These are phyloP conservation scores for Eudasyphora cyanicolor DNA, from an alignment of 2,888 invertebrate genomes.

Conservation along the genomic window DNA sequence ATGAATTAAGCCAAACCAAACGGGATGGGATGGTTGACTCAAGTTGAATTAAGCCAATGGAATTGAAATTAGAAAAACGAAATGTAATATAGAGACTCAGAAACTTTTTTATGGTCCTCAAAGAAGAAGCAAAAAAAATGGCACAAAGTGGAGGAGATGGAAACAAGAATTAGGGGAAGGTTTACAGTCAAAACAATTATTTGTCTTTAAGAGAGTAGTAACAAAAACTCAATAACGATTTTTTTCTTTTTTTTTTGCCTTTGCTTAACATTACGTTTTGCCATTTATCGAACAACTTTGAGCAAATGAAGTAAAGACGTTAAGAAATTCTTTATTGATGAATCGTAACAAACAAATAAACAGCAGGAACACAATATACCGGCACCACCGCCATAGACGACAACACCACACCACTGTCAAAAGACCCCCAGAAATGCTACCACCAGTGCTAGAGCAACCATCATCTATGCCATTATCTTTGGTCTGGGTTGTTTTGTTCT, in stretches of 20 bases:
- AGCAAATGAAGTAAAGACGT: slow-evolving; percentile 16
- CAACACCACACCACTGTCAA: not conserved
- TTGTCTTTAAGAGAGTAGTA: slow-evolving; percentile 21
- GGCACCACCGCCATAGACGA: not conserved
- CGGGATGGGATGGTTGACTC: no score
- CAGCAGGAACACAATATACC: slow-evolving; percentile 9
- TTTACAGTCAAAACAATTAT: slow-evolving; percentile 56
- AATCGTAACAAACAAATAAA: slow-evolving; percentile 56
- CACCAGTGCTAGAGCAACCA: not conserved
- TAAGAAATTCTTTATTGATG: slow-evolving; percentile 60
- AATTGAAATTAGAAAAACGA: slow-evolving; percentile 31
- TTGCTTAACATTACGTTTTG: not conserved
- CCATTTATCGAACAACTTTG: not conserved
- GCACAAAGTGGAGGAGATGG: not conserved
- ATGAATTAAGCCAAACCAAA: slow-evolving; percentile 10
- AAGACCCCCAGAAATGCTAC: not conserved
- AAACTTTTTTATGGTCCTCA: slow-evolving; percentile 22
- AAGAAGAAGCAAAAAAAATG: not conserved
- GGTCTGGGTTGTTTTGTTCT: not conserved
- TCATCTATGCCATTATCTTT: not conserved
- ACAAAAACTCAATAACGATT: slow-evolving; percentile 32
- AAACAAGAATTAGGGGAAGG: no score
- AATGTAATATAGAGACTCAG: not conserved
- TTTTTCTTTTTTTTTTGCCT: not conserved
- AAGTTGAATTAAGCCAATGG: not conserved